These are phyloP conservation scores for Pollenia angustigena DNA, from an alignment of 2,888 invertebrate genomes.

Conservation along the genomic window DNA sequence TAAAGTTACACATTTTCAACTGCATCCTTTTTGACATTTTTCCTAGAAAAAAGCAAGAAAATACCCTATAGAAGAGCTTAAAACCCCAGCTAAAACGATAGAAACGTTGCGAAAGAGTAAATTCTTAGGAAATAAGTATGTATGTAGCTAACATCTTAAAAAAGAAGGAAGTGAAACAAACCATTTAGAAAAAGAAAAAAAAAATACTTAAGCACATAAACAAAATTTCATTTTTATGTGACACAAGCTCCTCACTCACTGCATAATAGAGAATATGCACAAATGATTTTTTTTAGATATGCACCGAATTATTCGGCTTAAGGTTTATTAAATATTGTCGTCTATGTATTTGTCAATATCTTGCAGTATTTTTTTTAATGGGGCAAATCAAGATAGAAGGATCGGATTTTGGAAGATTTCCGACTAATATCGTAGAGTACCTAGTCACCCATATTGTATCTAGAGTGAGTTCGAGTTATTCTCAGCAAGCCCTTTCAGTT, in stretches of 20 bases:
- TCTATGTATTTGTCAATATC: too few species aligned
- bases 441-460: too few species aligned
- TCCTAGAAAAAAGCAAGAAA: background rate
- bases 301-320: too few species aligned
- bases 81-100: constrained; percentile 4
- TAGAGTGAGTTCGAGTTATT: too few species aligned
- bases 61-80: constrained; percentile 1
- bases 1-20: constrained; percentile 44
- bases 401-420: too few species aligned
- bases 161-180: background rate
- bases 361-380: too few species aligned
- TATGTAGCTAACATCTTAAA: background rate
- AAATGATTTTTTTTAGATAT: too few species aligned
- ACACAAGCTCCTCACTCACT: constrained; percentile 5
- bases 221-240: constrained; percentile 20
- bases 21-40: constrained; percentile 46
- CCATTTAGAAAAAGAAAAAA: background rate
- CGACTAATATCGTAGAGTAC: too few species aligned
- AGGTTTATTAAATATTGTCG: too few species aligned
- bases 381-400: too few species aligned
- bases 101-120: constrained; percentile 12
- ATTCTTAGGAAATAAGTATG: constrained; percentile 14
- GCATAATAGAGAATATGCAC: background rate
- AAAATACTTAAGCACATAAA: constrained; percentile 20
- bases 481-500: too few species aligned